These are phyloP conservation scores for Axea sp. DNA, from an alignment of 2,888 invertebrate species.

Conservation along the genomic window DNA sequence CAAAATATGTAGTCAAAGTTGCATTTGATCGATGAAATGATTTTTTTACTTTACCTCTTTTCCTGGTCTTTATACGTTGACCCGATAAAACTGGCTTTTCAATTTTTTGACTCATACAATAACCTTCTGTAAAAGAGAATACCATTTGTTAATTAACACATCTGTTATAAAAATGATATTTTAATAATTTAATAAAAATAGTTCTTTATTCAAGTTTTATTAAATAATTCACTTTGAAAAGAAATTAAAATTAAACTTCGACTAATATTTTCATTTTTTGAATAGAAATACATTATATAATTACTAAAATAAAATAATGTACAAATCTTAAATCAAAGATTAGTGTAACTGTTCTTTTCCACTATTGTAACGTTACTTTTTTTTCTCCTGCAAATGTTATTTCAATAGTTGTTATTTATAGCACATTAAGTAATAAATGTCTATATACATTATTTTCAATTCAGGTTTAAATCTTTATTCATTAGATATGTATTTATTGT, in stretches of 20 bases:
- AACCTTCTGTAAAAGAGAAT: constrained; percentile 83
- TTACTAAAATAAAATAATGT: too few relatives aligned
- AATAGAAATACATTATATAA: too few relatives aligned
- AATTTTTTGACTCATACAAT: constrained; percentile 99
- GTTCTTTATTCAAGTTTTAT: too few relatives aligned
- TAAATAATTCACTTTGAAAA: too few relatives aligned
- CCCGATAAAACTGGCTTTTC: constrained; percentile 99
- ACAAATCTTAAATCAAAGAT: too few relatives aligned
- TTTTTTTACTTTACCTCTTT: constrained; percentile 92
- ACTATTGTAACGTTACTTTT: constrained; percentile 16
- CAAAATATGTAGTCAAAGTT: too few relatives aligned
- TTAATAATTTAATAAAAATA: constrained; percentile 1
- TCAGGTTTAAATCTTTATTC: too few relatives aligned
- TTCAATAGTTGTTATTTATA: constrained; percentile 45
- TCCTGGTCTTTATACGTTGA: constrained; percentile 99
- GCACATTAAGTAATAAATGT: constrained; percentile 34
- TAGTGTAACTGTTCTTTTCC: constrained; percentile 1
- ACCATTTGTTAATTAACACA: background rate
- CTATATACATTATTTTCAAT: constrained; percentile 16
- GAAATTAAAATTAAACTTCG: too few relatives aligned
- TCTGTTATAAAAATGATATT: background rate
- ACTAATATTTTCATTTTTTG: too few relatives aligned
- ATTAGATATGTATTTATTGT: too few relatives aligned
- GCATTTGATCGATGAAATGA: too few relatives aligned
- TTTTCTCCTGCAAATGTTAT: constrained; percentile 19